Conservation (phyloP, 2,113 vertebrate genomes). For the Pachyramphus minor region DNA sequence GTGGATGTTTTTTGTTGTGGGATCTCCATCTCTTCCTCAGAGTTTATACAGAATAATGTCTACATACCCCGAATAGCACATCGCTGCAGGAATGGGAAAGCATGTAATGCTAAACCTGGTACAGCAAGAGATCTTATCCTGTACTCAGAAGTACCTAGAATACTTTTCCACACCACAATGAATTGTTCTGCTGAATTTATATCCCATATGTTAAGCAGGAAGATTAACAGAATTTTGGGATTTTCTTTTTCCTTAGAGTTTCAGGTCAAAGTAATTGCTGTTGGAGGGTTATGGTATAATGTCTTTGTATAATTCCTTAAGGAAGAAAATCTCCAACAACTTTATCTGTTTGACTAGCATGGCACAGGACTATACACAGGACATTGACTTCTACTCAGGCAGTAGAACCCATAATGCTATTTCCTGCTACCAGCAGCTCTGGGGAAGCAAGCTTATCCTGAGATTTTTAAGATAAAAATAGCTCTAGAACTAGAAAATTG, state of each 20-base stretch:
- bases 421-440: background rate
- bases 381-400: background rate
- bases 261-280: background rate
- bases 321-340: background rate
- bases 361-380: background rate
- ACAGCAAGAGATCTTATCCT: background rate
- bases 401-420: background rate
- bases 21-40: background rate
- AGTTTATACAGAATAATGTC: background rate
- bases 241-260: background rate
- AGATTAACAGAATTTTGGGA: background rate
- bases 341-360: background rate
- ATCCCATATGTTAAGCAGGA: background rate
- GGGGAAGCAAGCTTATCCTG: background rate
- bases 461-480: background rate
- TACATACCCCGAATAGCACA: background rate
- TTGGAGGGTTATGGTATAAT: background rate
- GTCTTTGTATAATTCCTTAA: background rate
- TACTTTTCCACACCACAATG: background rate
- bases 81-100: background rate
- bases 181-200: background rate
- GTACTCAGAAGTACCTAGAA: background rate
- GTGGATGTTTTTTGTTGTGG: background rate
- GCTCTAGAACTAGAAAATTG: background rate
- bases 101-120: background rate